Evolutionary conservation across 2,888 invertebrate species (phyloP).

Genomic region (Auanema sp.): DNA sequence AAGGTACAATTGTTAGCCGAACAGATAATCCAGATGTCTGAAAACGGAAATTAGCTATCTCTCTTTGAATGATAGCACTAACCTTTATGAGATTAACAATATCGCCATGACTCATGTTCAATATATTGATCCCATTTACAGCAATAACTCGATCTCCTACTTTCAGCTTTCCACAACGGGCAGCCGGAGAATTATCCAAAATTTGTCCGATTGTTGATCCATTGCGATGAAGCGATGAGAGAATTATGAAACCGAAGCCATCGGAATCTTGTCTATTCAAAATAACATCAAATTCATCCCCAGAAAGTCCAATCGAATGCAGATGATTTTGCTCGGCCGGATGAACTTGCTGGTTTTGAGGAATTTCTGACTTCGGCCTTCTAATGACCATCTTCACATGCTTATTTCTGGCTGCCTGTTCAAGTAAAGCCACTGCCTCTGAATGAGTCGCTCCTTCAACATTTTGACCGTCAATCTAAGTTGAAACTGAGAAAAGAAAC

Average conservation of each 20-base stretch:
- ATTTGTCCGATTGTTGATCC: conserved; percentile 89
- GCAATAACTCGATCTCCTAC: conserved; percentile 94
- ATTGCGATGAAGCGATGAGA: conserved; percentile 87
- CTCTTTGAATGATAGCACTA: too few species aligned
- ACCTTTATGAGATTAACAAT: conserved; percentile 94
- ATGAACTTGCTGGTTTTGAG: not conserved
- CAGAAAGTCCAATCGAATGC: too few species aligned
- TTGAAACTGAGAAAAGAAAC: conserved; percentile 1
- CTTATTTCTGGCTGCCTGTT: conserved; percentile 82
- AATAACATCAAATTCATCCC: conserved; percentile 34
- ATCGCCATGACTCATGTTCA: conserved; percentile 89
- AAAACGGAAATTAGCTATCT: conserved; percentile 5
- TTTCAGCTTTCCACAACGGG: conserved; percentile 69
- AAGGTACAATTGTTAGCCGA: conserved; percentile 66
- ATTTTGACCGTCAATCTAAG: conserved; percentile 80
- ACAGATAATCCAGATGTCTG: conserved; percentile 81
- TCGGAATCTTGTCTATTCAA: conserved; percentile 77
- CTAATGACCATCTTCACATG: conserved; percentile 81
- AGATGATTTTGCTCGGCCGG: not conserved
- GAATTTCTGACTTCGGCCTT: conserved; percentile 64
- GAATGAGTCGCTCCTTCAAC: conserved; percentile 80
- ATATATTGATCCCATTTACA: conserved; percentile 88
- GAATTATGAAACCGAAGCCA: conserved; percentile 98
- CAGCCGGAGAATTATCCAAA: conserved; percentile 92
- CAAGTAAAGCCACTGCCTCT: conserved; percentile 88